These are phyloP conservation scores for Colossoma macropomum DNA, from an alignment of 2,113 vertebrate species.

Conservation along the genomic window DNA sequence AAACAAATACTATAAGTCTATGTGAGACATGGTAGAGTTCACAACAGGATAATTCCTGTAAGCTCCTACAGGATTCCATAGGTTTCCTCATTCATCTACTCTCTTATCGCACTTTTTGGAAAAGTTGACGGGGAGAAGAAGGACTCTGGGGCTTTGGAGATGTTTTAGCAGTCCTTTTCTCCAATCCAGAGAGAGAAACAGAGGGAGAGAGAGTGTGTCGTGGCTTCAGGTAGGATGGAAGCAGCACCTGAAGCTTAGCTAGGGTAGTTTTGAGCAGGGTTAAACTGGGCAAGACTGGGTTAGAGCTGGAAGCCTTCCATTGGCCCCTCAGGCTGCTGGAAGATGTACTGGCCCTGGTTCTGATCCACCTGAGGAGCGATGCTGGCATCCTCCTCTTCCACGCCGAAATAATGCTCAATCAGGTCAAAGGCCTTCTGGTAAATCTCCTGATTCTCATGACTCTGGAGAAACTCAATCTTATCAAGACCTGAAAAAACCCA, in stretches of 20 bases:
- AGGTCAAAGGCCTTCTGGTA: slow-evolving; percentile 91
- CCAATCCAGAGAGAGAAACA: neutral
- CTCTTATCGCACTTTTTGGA: no score
- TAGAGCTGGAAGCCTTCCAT: slow-evolving; percentile 91
- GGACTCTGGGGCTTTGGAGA: neutral
- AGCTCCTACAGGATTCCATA: neutral
- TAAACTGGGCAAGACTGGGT: slow-evolving; percentile 42
- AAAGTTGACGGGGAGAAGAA: neutral
- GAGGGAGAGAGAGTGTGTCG: slow-evolving; percentile 1
- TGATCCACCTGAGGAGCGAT: slow-evolving; percentile 91
- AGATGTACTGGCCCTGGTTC: slow-evolving; percentile 88
- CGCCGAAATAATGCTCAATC: slow-evolving; percentile 89
- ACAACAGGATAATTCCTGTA: slow-evolving; percentile 5
- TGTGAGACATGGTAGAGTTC: slow-evolving; percentile 14
- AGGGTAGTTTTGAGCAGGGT: neutral
- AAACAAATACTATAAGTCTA: neutral
- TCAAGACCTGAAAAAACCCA: slow-evolving; percentile 79
- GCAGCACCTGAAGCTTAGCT: slow-evolving; percentile 15
- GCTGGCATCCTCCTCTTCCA: slow-evolving; percentile 87
- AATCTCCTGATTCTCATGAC: slow-evolving; percentile 91
- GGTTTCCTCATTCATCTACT: neutral
- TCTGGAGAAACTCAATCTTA: slow-evolving; percentile 91
- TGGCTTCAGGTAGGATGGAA: slow-evolving; percentile 23
- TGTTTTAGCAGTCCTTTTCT: neutral
- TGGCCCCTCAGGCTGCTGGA: slow-evolving; percentile 89